Percentiles rank a stretch among this genome's conserved stretches.
Conservation (phyloP, 2,113 vertebrate genomes). For the cat (Felis catus) region DNA sequence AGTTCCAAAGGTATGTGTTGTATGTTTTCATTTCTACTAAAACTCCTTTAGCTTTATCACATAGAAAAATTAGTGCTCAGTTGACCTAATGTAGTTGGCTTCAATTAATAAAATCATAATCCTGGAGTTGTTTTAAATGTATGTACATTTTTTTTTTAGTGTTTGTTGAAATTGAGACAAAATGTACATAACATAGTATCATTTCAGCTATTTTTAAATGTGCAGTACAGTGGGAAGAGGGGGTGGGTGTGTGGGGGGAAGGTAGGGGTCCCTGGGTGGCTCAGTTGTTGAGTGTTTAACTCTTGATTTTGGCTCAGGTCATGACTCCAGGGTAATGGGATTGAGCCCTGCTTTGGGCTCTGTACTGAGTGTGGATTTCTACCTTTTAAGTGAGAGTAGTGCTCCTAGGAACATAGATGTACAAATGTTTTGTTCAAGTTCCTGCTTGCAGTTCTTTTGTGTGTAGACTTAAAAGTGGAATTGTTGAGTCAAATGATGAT, state of each 20-base stretch:
- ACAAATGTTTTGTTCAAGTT: not conserved
- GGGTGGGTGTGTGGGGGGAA: too few relatives aligned
- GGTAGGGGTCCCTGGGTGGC: too few relatives aligned
- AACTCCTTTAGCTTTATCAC: not conserved
- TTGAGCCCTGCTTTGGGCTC: too few relatives aligned
- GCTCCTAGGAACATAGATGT: not conserved
- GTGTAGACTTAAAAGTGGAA: not conserved
- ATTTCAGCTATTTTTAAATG: not conserved
- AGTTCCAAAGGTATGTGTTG: not conserved
- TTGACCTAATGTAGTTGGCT: not conserved
- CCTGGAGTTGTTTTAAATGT: not conserved
- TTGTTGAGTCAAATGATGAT: not conserved
- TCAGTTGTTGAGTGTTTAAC: too few relatives aligned
- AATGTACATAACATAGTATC: not conserved
- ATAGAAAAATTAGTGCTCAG: not conserved
- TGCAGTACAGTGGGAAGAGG: not conserved
- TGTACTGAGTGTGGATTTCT: not conserved
- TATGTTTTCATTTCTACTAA: not conserved
- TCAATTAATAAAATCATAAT: conserved; percentile 3
- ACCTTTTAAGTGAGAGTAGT: not conserved
- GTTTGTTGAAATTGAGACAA: conserved; percentile 1
- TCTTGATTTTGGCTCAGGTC: too few relatives aligned
- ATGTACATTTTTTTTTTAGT: not conserved
- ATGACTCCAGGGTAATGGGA: too few relatives aligned
- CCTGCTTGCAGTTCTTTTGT: not conserved